phyloP scores from a whole-genome alignment of 2,888 invertebrate species.

The Theodoxus fluviatilis region DNA sequence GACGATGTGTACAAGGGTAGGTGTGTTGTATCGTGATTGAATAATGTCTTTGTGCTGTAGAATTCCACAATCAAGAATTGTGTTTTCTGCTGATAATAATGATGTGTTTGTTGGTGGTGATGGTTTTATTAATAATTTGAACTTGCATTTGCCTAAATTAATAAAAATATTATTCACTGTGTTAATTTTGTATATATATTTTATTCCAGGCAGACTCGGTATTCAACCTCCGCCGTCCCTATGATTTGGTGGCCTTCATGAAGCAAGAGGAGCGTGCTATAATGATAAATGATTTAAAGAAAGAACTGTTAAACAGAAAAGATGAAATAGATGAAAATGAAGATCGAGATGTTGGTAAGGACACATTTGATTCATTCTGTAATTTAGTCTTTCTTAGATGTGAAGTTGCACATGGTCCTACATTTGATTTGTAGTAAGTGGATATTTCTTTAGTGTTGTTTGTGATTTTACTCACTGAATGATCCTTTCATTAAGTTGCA shows the following conservation, averaged over 20 bases:
- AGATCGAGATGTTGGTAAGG: constrained; percentile 70
- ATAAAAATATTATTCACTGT: too few relatives aligned
- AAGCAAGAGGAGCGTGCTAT: constrained; percentile 76
- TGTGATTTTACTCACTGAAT: too few relatives aligned
- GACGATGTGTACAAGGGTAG: too few relatives aligned
- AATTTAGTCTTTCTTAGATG: too few relatives aligned
- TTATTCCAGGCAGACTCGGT: constrained; percentile 76
- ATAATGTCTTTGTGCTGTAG: background rate
- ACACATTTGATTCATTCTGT: too few relatives aligned
- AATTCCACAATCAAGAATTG: background rate
- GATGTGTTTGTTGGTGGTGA: background rate
- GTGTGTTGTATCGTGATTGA: too few relatives aligned
- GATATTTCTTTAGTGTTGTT: too few relatives aligned
- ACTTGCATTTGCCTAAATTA: background rate
- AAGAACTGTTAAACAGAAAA: constrained; percentile 74
- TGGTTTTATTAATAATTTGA: background rate
- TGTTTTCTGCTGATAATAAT: background rate
- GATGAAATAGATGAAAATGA: constrained; percentile 71
- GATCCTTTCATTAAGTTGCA: too few relatives aligned
- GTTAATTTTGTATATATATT: background rate
- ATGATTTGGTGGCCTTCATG: constrained; percentile 78
- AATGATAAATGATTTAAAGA: constrained; percentile 68
- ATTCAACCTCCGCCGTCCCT: constrained; percentile 76
- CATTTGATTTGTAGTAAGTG: too few relatives aligned
- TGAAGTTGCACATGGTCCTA: too few relatives aligned